Conservation (phyloP, 2,113 vertebrate species). For the Gavia stellata region DNA sequence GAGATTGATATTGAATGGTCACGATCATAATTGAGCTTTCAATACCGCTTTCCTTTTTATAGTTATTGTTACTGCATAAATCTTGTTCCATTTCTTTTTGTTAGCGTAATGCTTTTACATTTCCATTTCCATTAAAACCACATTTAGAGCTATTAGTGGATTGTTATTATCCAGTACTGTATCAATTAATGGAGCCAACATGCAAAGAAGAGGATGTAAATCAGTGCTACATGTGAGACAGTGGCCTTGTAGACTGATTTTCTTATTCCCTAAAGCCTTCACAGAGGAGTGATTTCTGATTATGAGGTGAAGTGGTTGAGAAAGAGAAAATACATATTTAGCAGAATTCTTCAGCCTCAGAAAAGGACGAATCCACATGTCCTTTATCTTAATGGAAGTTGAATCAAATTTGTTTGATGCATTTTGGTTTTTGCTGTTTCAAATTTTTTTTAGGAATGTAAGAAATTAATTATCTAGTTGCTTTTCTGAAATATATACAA, state of each 20-base stretch:
- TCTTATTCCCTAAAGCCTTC: background rate
- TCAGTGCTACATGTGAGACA: slow-evolving; percentile 20
- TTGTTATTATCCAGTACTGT: slow-evolving; percentile 34
- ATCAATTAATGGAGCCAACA: slow-evolving; percentile 63
- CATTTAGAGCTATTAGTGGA: slow-evolving; percentile 51
- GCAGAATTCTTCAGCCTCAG: background rate
- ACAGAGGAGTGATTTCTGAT: background rate
- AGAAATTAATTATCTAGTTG: background rate
- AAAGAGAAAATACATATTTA: background rate
- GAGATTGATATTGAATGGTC: background rate
- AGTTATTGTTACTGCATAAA: slow-evolving; percentile 51
- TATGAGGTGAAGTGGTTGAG: background rate
- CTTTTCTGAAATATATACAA: background rate
- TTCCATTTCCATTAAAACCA: slow-evolving; percentile 55
- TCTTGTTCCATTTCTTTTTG: slow-evolving; percentile 38
- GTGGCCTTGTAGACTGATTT: background rate
- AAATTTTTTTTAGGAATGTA: background rate
- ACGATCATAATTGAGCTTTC: background rate
- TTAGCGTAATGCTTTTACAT: slow-evolving; percentile 32
- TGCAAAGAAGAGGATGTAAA: slow-evolving; percentile 36
- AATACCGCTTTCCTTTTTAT: background rate
- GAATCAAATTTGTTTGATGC: background rate
- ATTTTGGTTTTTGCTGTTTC: background rate
- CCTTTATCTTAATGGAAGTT: background rate
- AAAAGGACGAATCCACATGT: background rate